These are phyloP conservation scores for Plectrocnemia conspersa DNA, from an alignment of 1,140 invertebrate genomes.

Conservation along the genomic window DNA sequence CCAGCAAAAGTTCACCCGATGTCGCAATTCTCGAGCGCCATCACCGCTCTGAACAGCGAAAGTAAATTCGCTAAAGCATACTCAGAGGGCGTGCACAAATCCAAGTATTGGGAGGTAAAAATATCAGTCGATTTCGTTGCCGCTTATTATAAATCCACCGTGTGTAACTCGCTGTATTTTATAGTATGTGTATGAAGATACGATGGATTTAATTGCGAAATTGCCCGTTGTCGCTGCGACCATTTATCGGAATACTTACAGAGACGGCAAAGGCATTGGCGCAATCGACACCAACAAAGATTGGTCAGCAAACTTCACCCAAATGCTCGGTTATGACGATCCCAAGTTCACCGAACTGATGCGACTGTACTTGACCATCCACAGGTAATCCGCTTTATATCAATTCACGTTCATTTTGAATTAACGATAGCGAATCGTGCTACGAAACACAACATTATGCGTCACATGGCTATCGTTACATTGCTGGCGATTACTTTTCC, in stretches of 20 bases:
- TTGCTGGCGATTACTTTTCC: too few species aligned
- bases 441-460: too few species aligned
- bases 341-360: constrained; percentile 86
- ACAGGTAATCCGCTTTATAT: constrained; percentile 56
- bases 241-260: constrained; percentile 88
- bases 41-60: constrained; percentile 89
- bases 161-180: constrained; percentile 35
- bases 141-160: background rate
- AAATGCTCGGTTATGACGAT: constrained; percentile 89
- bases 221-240: constrained; percentile 90
- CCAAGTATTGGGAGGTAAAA: constrained; percentile 72
- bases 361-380: constrained; percentile 93
- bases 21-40: constrained; percentile 91
- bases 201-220: constrained; percentile 95
- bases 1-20: constrained; percentile 92
- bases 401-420: too few species aligned
- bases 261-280: constrained; percentile 79
- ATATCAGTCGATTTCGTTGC: background rate
- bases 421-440: too few species aligned
- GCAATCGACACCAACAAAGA: constrained; percentile 86
- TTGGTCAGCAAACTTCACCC: constrained; percentile 91
- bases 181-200: constrained; percentile 88
- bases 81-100: constrained; percentile 76
- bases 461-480: too few species aligned
- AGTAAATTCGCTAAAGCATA: constrained; percentile 93